Evolutionary conservation across 2,888 invertebrate species (phyloP), one percentile per base, ranked within the genome.

Genomic region (Cryptophagus acutangulus): DNA sequence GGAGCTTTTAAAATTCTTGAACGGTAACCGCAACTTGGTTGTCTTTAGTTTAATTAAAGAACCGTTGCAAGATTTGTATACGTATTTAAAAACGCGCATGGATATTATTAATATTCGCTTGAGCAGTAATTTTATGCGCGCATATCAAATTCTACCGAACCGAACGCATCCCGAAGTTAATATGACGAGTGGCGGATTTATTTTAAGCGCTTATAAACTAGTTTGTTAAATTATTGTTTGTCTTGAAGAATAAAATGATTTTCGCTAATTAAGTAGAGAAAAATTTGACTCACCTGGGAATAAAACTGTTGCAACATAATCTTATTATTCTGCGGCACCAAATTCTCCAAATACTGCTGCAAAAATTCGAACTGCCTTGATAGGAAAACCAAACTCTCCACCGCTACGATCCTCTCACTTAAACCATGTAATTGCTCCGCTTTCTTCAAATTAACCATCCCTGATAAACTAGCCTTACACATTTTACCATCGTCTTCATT

Each of bases 111-210:
- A 83, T 58, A 69, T 96, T 26, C 81, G 81, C 63, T 69, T 99
- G 6, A 81, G 83, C 26, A 87, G 87, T 52, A 91, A 87, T 59
- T 96, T 94, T 81, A 73, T 90, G 67, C 77, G 95, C 51, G 81
- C 83, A 54, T 93, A 93, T 74, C 96, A 96, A 77, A 83, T 92
- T 17, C 70, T 93, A 46, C 83, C 87, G 1, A 84, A 89, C 50
- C 77, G 97, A 65, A 96, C 96, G 12, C 97, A 97, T 74, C 97
- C 97, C 1, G 84, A 89, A 63, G 91, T 96, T 20, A 81, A 80
- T 56, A 96, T 94, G 85, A 87, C 82, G 63, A 84, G 81, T 43
- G 88, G 95, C 60, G 97, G 97, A 1, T 96, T 84, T 70, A 70
- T 97, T 45, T 72, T 97, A 49, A 82, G 84, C 48, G 95, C 86